These are phyloP conservation scores for Labrus mixtus DNA, from an alignment of 2,113 vertebrate genomes.

Conservation along the genomic window DNA sequence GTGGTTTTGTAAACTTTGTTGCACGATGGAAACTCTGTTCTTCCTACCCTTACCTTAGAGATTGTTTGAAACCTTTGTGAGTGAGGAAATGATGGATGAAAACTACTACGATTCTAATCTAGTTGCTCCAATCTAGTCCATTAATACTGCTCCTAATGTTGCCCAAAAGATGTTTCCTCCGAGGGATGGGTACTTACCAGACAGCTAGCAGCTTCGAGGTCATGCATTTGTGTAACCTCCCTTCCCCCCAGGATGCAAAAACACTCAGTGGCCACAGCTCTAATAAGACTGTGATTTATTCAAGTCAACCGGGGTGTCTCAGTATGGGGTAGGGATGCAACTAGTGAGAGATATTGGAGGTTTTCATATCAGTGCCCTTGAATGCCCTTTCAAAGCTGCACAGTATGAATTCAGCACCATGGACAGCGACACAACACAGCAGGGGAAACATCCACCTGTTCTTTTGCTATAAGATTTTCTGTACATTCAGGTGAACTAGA, in stretches of 20 bases:
- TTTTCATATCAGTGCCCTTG: constrained; percentile 6
- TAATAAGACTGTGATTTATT: background rate
- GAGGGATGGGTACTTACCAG: background rate
- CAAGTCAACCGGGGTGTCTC: background rate
- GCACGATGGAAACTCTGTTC: too few relatives aligned
- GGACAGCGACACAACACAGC: constrained; percentile 56
- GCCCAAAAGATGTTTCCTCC: constrained; percentile 27
- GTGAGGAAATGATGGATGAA: too few relatives aligned
- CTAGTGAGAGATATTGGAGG: background rate
- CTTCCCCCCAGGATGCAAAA: background rate
- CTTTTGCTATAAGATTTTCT: background rate
- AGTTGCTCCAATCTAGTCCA: background rate
- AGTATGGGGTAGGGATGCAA: background rate
- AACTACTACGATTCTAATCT: background rate
- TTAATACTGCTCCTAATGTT: background rate
- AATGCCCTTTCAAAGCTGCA: constrained; percentile 24
- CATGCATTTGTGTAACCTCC: background rate
- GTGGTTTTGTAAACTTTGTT: too few relatives aligned
- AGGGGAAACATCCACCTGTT: constrained; percentile 3
- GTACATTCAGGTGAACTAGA: background rate
- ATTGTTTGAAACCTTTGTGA: background rate
- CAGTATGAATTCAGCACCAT: constrained; percentile 63
- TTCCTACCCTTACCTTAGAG: background rate
- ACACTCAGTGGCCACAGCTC: constrained; percentile 2
- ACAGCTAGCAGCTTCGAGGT: constrained; percentile 17